Percentiles rank a stretch among this genome's conserved stretches.
Conservation (phyloP, 2,113 vertebrate genomes). For the Megatriorchis doriae region DNA sequence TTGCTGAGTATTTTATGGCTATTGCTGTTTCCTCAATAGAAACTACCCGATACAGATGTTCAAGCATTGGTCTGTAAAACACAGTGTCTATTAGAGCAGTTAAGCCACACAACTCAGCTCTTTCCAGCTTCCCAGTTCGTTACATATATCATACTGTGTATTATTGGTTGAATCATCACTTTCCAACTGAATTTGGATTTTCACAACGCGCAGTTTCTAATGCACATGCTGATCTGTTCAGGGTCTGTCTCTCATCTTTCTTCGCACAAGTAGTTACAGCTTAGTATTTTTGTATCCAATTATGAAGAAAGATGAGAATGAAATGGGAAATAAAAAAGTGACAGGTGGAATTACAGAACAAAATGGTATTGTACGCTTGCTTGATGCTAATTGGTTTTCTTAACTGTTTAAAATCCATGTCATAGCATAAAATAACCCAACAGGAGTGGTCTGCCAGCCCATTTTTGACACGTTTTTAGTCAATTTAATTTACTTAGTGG, state of each 20-base stretch:
- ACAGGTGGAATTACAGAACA: constrained; percentile 22
- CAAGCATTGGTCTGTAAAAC: not conserved
- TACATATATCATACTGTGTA: not conserved
- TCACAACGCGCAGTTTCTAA: not conserved
- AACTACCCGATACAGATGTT: not conserved
- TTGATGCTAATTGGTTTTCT: constrained; percentile 34
- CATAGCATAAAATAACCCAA: not conserved
- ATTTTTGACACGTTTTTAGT: not conserved
- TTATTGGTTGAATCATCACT: not conserved
- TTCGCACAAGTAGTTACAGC: not conserved
- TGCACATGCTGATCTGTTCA: not conserved
- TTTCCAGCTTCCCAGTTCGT: not conserved
- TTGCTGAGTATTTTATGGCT: constrained; percentile 6
- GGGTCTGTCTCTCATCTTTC: not conserved
- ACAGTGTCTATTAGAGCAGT: not conserved
- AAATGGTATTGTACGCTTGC: not conserved
- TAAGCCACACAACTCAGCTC: not conserved
- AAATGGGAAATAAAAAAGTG: constrained; percentile 24
- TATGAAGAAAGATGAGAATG: constrained; percentile 41
- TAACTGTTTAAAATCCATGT: not conserved
- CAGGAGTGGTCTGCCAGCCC: not conserved
- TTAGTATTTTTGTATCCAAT: constrained; percentile 28
- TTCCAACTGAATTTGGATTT: not conserved
- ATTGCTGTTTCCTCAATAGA: not conserved
- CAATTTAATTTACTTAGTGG: not conserved